phyloP scores from a whole-genome alignment of 2,113 vertebrate genomes.

The Potamarius usumacintae region DNA sequence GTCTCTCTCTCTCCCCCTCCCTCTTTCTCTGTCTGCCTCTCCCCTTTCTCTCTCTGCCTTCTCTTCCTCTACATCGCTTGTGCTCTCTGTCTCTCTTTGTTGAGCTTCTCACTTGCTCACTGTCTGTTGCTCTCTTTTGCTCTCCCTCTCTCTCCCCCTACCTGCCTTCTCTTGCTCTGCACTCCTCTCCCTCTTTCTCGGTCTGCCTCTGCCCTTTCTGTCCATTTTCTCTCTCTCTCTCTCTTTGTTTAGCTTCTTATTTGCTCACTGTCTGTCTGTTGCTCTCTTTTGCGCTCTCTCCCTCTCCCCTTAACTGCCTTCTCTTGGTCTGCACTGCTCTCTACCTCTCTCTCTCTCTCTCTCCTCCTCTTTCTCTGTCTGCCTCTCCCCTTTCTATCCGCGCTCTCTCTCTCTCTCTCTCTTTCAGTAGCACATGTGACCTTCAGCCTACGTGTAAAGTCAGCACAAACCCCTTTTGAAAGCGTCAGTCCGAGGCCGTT shows the following conservation, averaged over 20 bases:
- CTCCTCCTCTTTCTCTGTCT: neutral
- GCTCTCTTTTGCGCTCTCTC: neutral
- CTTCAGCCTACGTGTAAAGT: conserved; percentile 9
- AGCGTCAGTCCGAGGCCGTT: neutral
- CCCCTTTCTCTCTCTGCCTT: no score
- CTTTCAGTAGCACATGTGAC: neutral
- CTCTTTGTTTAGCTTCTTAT: neutral
- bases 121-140: neutral
- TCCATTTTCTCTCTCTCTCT: neutral
- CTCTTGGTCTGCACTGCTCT: neutral
- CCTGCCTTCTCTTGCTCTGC: no score
- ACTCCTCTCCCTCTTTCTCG: neutral
- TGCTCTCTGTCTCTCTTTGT: neutral
- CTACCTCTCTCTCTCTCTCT: neutral
- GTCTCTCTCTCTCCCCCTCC: no score
- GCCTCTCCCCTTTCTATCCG: neutral
- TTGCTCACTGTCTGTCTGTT: neutral
- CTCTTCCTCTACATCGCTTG: neutral
- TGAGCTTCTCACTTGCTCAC: neutral
- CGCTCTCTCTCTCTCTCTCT: neutral
- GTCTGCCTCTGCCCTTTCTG: no score
- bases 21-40: no score
- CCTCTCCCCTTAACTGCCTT: neutral
- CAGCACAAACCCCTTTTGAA: neutral
- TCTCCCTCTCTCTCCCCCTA: neutral